Evolutionary conservation across 2,888 invertebrate genomes (phyloP), one percentile per base, ranked within the genome.

Genomic region (Dicyrtomina minuta): DNA sequence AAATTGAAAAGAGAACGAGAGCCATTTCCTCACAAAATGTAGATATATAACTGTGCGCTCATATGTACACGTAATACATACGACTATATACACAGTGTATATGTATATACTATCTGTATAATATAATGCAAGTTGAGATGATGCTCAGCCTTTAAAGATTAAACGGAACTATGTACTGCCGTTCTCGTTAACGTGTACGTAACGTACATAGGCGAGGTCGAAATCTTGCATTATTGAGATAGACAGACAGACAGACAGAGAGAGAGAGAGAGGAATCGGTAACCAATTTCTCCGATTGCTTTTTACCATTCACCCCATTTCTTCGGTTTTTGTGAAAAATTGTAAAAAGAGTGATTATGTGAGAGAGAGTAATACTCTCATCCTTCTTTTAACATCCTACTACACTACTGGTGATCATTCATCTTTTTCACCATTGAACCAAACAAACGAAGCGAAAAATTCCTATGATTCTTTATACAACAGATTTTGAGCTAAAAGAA

Each of bases 261-360:
- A 24, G 53, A 53, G 17, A 46, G 46, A 17, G 46, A 12, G 46
- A 46, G 46, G 17, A 46, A n/a, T 46, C 22, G 51, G 20, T 22
- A 56, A 33, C 33, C 56, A 56, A 56, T 56, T 56, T 56, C 56
- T 56, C 56, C n/a, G 56, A 56, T 56, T 56, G 56, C 27, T 56
- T 56, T 56, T 13, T 8, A n/a, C 33, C 33, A 33, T 33, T 33
- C 56, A 27, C n/a, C 27, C 53, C 22, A 8, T 56, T 27, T 56
- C 15, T 24, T 33, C 8, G 33, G 33, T 33, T 33, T 24, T 53
- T 24, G 13, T 51, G 51, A 20, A 51, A 20, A 20, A 51, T n/a
- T 17, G 15, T 22, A 10, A 20, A 20, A 8, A 8, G 51, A 51
- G 20, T 51, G 51, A 51, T 51, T 51, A 51, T 17, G 17, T 46